These are phyloP conservation scores for human (Homo sapiens) DNA, from an alignment of 2,113 vertebrate genomes.

Conservation along the genomic window GRCh38 chr18:76285501-76286000, in stretches of 20 bases:
- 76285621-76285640: not conserved
- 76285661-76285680: not conserved
- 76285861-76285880: not conserved
- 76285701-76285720: too few relatives aligned
- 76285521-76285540: not conserved
- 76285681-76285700: not conserved
- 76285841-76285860: not conserved
- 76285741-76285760: not conserved
- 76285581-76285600: not conserved
- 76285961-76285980: not conserved
- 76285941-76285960: not conserved
- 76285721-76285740: not conserved
- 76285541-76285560: not conserved
- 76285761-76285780: not conserved
- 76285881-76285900: too few relatives aligned
- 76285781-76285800: not conserved
- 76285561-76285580: not conserved
- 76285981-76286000: too few relatives aligned
- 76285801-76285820: not conserved
- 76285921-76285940: not conserved
- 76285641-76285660: not conserved
- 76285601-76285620: not conserved
- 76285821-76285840: not conserved
- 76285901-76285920: accelerated
- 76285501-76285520: not conserved